phyloP scores from a whole-genome alignment of 2,113 vertebrate genomes.

The Benitochromis conjunctus region DNA sequence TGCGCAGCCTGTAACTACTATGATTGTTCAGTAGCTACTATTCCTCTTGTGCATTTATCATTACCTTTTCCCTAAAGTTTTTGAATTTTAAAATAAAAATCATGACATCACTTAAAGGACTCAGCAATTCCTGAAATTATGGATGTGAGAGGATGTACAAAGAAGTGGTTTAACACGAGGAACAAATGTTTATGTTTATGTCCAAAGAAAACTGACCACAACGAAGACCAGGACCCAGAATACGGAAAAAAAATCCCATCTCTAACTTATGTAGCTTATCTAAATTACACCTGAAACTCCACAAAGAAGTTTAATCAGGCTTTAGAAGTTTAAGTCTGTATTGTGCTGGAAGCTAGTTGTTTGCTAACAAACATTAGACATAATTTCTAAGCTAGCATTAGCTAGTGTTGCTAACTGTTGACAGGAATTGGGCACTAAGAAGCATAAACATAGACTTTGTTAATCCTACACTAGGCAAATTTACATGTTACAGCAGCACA shows the following conservation, averaged over 20 bases:
- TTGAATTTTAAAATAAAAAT: not conserved
- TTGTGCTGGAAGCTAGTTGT: not conserved
- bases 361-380: accelerated
- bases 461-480: not conserved
- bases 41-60: not conserved
- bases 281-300: not conserved
- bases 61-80: not conserved
- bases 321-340: not conserved
- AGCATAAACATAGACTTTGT: not conserved
- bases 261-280: not conserved
- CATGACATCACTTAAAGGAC: not conserved
- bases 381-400: not conserved
- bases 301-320: not conserved
- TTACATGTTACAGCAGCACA: not conserved
- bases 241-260: not conserved
- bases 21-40: not conserved
- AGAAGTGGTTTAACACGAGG: not conserved
- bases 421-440: too few relatives aligned
- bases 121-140: not conserved
- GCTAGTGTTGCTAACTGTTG: not conserved
- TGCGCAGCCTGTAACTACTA: not conserved
- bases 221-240: not conserved
- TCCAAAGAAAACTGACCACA: not conserved
- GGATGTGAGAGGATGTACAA: not conserved
- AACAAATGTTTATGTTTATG: not conserved